Conservation (phyloP, 2,113 vertebrate species). For the Arizona elegans region DNA sequence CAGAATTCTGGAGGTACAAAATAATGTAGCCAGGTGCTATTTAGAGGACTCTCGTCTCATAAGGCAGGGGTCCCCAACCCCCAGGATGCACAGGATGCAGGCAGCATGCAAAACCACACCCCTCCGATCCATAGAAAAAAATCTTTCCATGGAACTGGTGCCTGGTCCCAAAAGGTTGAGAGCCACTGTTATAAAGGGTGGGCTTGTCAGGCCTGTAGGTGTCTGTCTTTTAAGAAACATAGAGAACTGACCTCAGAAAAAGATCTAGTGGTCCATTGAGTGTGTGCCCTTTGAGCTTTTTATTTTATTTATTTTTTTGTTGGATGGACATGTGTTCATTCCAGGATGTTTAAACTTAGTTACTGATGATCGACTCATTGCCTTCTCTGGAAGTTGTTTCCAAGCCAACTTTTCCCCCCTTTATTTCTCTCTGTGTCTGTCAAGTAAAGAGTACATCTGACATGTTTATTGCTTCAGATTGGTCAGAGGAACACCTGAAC, state of each 20-base stretch:
- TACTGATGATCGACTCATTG: not conserved
- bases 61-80: not conserved
- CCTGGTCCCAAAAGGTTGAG: too few relatives aligned
- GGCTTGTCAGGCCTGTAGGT: slow-evolving; percentile 36
- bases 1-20: slow-evolving; percentile 46
- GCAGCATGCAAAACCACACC: not conserved
- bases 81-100: not conserved
- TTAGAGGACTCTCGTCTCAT: slow-evolving; percentile 43
- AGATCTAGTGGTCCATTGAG: too few relatives aligned
- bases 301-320: too few relatives aligned
- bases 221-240: slow-evolving; percentile 16
- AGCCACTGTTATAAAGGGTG: slow-evolving; percentile 29
- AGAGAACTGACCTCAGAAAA: too few relatives aligned
- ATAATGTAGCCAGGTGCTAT: slow-evolving; percentile 37
- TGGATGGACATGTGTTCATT: too few relatives aligned
- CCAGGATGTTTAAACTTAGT: too few relatives aligned
- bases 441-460: slow-evolving; percentile 6
- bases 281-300: too few relatives aligned
- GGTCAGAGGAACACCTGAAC: not conserved
- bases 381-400: not conserved
- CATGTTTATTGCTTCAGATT: slow-evolving; percentile 9
- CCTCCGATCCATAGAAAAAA: not conserved
- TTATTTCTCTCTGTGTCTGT: slow-evolving; percentile 21
- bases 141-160: too few relatives aligned
- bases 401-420: not conserved